A percentile compares a stretch with the other conserved stretches of the same genome.
Evolutionary conservation across 1,140 invertebrate species (phyloP).

Genomic region (Heterodera carotae): DNA sequence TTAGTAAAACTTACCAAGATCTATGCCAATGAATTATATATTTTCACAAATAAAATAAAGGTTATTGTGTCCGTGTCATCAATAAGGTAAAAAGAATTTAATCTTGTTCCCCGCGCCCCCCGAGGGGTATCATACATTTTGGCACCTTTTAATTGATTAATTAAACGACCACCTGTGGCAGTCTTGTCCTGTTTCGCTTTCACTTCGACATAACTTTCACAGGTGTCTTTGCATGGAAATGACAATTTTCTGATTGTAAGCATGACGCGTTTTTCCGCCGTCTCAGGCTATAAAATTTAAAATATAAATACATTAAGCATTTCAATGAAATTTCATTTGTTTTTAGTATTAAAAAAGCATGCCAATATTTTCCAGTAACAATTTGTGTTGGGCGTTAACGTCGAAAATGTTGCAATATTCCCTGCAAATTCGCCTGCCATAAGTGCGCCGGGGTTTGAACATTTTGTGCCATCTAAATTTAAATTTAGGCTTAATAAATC

Average conservation of each 20-base stretch:
- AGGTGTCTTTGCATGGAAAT: conserved; percentile 57
- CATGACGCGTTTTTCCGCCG: conserved; percentile 27
- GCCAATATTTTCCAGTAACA: conserved; percentile 56
- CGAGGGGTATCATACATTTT: too few relatives aligned
- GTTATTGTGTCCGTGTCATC: too few relatives aligned
- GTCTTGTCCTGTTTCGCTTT: conserved; percentile 53
- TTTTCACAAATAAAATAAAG: too few relatives aligned
- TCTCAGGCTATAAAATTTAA: background rate
- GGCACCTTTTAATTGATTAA: background rate
- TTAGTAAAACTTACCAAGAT: too few relatives aligned
- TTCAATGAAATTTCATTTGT: background rate
- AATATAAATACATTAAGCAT: background rate
- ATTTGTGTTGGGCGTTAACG: conserved; percentile 25
- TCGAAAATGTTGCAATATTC: conserved; percentile 27
- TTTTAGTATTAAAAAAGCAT: background rate
- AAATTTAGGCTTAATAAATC: background rate
- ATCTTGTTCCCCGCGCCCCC: too few relatives aligned
- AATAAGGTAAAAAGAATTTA: too few relatives aligned
- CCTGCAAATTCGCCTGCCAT: conserved; percentile 14
- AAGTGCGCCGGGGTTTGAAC: conserved; percentile 33
- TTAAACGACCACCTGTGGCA: conserved; percentile 34
- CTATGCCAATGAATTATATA: too few relatives aligned
- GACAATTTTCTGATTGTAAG: conserved; percentile 45
- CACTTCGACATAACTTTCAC: conserved; percentile 57
- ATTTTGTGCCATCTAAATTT: background rate